phyloP scores from a whole-genome alignment of 2,888 invertebrate genomes.

The Ectemnius cavifrons region DNA sequence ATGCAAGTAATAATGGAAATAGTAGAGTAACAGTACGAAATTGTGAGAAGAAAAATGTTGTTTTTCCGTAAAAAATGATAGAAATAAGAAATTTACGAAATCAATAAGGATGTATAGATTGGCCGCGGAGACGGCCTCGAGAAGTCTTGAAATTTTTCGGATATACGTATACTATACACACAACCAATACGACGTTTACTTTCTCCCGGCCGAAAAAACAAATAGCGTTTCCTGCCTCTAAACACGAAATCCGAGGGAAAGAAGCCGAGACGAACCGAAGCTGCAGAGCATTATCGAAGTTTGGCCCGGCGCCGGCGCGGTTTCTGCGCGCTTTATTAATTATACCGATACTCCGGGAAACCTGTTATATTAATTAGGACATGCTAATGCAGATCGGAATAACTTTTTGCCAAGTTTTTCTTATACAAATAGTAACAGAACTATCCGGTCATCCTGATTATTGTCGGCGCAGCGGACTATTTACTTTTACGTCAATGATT shows the following conservation, averaged over 20 bases:
- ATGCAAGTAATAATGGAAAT: constrained; percentile 58
- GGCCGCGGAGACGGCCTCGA: constrained; percentile 3
- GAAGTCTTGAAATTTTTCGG: constrained; percentile 18
- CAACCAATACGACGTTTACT: constrained; percentile 16
- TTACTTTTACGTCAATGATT: too few species aligned
- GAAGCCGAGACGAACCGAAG: too few species aligned
- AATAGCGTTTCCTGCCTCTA: constrained; percentile 16
- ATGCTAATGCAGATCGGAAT: too few species aligned
- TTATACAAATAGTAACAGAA: too few species aligned
- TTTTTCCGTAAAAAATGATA: neutral
- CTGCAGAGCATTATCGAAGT: too few species aligned
- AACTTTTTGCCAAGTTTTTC: too few species aligned
- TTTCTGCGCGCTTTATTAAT: too few species aligned
- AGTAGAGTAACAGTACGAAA: constrained; percentile 2
- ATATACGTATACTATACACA: neutral
- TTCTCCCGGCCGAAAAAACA: constrained; percentile 20
- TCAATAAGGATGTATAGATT: neutral
- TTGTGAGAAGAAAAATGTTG: constrained; percentile 21
- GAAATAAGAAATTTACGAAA: neutral
- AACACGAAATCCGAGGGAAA: neutral
- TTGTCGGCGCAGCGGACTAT: too few species aligned
- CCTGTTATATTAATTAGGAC: too few species aligned
- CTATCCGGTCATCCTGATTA: too few species aligned
- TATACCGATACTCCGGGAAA: too few species aligned
- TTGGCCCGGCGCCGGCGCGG: too few species aligned